A percentile compares a stretch with the other conserved stretches of the same genome.
Conservation (phyloP, 2,113 vertebrate genomes). For the Morone chrysops region DNA sequence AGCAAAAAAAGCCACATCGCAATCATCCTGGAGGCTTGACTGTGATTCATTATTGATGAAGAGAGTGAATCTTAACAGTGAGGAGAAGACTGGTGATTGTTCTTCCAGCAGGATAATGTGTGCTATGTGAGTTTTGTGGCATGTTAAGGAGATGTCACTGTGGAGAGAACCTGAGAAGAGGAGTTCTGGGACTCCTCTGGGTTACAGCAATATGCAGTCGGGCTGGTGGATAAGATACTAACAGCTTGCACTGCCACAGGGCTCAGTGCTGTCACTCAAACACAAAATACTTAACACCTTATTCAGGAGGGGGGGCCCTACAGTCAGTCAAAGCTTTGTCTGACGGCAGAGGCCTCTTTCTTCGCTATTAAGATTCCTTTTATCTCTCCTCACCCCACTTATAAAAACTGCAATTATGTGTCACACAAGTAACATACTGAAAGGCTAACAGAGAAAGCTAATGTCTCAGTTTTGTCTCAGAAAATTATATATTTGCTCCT, state of each 20-base stretch:
- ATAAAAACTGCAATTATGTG: constrained; percentile 14
- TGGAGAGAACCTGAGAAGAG: constrained; percentile 42
- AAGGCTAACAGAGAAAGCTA: constrained; percentile 1
- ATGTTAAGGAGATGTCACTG: constrained; percentile 58
- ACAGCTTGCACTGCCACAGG: constrained; percentile 26
- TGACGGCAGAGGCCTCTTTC: constrained; percentile 26
- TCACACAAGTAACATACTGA: neutral
- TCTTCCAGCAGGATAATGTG: neutral
- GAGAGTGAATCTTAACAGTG: neutral
- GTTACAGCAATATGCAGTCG: constrained; percentile 13
- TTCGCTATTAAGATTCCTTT: constrained; percentile 7
- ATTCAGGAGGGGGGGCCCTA: constrained; percentile 35
- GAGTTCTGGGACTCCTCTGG: constrained; percentile 29
- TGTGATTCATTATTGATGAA: neutral
- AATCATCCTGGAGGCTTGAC: too few species aligned
- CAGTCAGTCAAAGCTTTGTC: constrained; percentile 41
- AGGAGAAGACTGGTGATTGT: neutral
- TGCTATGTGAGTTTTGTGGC: constrained; percentile 25
- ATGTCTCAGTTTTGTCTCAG: neutral
- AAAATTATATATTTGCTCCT: neutral
- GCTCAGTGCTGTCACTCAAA: constrained; percentile 55
- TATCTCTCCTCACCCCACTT: constrained; percentile 18
- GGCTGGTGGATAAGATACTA: constrained; percentile 42
- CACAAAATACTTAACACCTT: constrained; percentile 56
- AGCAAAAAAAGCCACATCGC: too few species aligned